Evolutionary conservation across 1,140 invertebrate genomes (phyloP).

Genomic region (Trichomalopsis sarcophagae): DNA sequence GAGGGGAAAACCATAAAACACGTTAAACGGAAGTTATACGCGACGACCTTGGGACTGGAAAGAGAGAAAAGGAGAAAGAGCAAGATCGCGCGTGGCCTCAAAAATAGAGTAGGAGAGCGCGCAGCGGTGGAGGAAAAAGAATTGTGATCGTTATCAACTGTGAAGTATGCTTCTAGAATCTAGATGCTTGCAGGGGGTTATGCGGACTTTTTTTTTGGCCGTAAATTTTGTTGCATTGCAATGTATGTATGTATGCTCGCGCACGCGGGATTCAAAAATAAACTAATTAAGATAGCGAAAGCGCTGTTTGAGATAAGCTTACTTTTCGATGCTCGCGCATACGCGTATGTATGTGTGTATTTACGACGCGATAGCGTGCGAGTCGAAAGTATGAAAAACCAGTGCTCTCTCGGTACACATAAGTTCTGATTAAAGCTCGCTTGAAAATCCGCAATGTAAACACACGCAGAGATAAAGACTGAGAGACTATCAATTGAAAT

Average conservation of each 20-base stretch:
- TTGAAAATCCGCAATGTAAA: neutral
- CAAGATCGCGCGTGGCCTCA: neutral
- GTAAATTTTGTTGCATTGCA: neutral
- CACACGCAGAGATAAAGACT: neutral
- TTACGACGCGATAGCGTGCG: neutral
- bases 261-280: neutral
- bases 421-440: neutral
- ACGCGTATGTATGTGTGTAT: neutral
- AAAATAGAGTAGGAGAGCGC: neutral
- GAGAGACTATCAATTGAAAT: slow-evolving; percentile 21
- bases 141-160: slow-evolving; percentile 1
- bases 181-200: neutral
- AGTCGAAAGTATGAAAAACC: neutral
- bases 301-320: neutral
- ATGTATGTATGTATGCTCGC: no score
- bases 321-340: neutral
- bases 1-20: neutral
- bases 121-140: neutral
- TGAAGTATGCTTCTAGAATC: slow-evolving; percentile 19
- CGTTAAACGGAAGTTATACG: neutral
- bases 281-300: slow-evolving; percentile 11
- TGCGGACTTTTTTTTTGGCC: neutral
- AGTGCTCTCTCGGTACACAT: neutral
- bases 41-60: neutral
- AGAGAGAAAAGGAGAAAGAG: neutral